Evolutionary conservation across 1,140 invertebrate species (phyloP), one percentile per base, ranked within the genome.

Genomic region (Drosophila baimaii): DNA sequence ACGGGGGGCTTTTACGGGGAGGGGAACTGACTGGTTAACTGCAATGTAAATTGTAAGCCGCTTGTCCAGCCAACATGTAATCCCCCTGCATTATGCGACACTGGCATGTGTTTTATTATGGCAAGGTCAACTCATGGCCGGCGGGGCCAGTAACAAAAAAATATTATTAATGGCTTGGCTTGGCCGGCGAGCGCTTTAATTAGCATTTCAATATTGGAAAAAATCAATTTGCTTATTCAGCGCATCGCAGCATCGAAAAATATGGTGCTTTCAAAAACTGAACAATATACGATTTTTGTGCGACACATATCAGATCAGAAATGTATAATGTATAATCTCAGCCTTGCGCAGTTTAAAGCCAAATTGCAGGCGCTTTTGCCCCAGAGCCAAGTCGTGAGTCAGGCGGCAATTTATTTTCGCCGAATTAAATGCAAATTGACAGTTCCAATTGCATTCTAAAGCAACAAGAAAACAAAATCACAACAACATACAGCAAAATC

Each of bases 391-490:
- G 57, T 86, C 83, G 83, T 86, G 79, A 86, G 83, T 86, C 84
- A 86, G 84, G 78, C 77, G 64, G 72, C 84, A 86, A 89, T 86
- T 86, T 86, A 89, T 83, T 86, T 89, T 80, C 80, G 84, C 83
- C 83, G 83, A 86, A 86, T 86, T 86, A 88, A 86, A 86, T 86
- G 83, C 83, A 86, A 86, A 86, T 88, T 86, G 83, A 86, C 83
- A 86, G 83, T 83, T 86, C 83, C 79, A 88, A 86, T 86, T 86
- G 84, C 83, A 86, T 79, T 86, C 80, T 79, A 73, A 77, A 81
- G 79, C 58, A 41, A 51, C 49, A 39, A 44, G 62, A 12, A 17
- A 19, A 19, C 51, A 31, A 33, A 63, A 33, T 49, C 33, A 59
- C 44, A 62, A 25, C 43, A 47, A 37, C 43, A 74, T 47, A 29